Base-by-base conservation (phyloP, 2,888 invertebrate genomes). In the Incurvaria masculella region DNA sequence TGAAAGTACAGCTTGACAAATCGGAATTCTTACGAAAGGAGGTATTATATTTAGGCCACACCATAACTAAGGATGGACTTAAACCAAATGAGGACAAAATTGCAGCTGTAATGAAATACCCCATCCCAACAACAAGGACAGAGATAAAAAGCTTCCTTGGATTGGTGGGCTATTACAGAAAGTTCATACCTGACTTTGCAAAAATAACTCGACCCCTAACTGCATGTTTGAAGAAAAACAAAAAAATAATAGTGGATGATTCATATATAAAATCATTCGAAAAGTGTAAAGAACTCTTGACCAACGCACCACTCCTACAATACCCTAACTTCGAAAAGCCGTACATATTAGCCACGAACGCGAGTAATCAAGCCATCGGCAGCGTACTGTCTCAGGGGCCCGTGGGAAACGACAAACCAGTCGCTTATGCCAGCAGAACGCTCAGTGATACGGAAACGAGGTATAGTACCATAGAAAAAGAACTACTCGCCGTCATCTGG, bases 41-140 rank as follows among this genome's bases (percentile, higher is more conserved):
- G 57, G 62, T 68, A 10, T 58, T 59, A 1, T 69, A 61, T 47
- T 46, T 69, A 21, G 67, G 68, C 2, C 66, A 65, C 41, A 58
- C 63, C 2, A 62, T 69, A 1, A 58, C 62, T 1, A 56, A 48
- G 17, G 59, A 65, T 44, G 65, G 62, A 17, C 57, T 65, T 0
- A 61, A 59, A 45, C 66, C 69, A 2, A 62, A 66, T 49, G 62
- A 62, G 1, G 55, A 58, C 6, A 61, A 62, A 54, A 51, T 59
- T 11, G 44, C 52, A 46, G 54, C 57, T 4, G 56, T 59, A 1
- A 17, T 43, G 47, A 51, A 60, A 2, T 63, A 59, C 46, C 61
- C 61, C 10, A 47, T 54, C 39, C 61, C 63, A 4, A 57, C 57
- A 53, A 56, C 48, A 4, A 48, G 51, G 43, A 61, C 58, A 52